phyloP scores from a whole-genome alignment of 1,140 invertebrate species.

The Lucilia cuprina region DNA sequence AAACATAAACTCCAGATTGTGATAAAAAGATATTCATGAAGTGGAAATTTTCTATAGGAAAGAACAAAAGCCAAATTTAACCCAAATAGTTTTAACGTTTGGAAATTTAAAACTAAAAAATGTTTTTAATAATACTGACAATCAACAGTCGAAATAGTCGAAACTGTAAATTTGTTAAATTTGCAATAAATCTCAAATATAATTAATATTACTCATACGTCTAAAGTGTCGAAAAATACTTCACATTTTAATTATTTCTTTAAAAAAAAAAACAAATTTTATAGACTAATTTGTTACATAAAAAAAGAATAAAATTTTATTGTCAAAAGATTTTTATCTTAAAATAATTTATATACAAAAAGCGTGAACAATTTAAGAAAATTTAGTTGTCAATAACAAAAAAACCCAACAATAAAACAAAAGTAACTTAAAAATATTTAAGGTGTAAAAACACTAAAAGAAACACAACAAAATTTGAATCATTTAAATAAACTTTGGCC shows the following conservation, averaged over 20 bases:
- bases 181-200: background rate
- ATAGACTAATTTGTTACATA: background rate
- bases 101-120: too few species aligned
- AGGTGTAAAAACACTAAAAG: background rate
- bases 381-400: conserved; percentile 10
- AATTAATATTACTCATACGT: conserved; percentile 15
- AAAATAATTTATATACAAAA: background rate
- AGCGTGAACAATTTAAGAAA: conserved; percentile 7
- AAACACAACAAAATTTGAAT: background rate
- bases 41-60: too few species aligned
- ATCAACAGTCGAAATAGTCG: too few species aligned
- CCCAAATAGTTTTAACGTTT: too few species aligned
- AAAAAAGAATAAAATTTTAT: background rate
- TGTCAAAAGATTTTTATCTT: conserved; percentile 4
- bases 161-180: too few species aligned
- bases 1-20: too few species aligned
- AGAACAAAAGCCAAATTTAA: too few species aligned
- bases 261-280: background rate
- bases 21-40: too few species aligned
- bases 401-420: background rate
- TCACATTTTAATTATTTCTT: background rate
- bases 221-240: background rate
- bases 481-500: conserved; percentile 14
- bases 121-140: too few species aligned
- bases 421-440: background rate